Percentiles rank a stretch among this genome's conserved stretches.
phyloP scores from a whole-genome alignment of 2,888 invertebrate species.

The Tipula helvola region DNA sequence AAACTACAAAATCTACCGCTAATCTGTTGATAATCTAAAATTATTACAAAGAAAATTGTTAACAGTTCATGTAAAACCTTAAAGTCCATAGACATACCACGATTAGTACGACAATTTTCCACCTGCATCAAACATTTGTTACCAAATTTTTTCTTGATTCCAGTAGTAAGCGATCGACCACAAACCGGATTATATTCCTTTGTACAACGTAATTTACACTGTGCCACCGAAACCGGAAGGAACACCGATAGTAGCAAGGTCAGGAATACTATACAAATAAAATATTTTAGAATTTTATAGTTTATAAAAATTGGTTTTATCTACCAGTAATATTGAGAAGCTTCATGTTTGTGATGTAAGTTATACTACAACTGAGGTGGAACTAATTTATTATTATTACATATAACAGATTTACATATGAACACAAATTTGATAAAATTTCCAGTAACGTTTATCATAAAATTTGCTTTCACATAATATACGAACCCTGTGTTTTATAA shows the following conservation, averaged over 20 bases:
- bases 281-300: background rate
- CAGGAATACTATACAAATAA: background rate
- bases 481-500: too few species aligned
- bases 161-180: background rate
- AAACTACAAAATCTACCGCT: background rate
- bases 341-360: too few species aligned
- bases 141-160: background rate
- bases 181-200: background rate
- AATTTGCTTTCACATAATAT: too few species aligned
- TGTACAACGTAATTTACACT: background rate
- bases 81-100: background rate
- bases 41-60: background rate
- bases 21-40: background rate
- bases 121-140: background rate
- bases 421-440: too few species aligned
- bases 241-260: background rate
- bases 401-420: too few species aligned
- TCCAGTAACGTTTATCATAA: too few species aligned
- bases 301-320: too few species aligned
- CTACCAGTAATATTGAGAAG: too few species aligned
- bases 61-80: background rate
- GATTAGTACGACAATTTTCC: background rate
- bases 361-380: too few species aligned
- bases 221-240: background rate
- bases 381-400: too few species aligned